Percentiles rank a stretch among this genome's conserved stretches.
Conservation (phyloP, 1,140 invertebrate species). For the Saxidomus purpurata region DNA sequence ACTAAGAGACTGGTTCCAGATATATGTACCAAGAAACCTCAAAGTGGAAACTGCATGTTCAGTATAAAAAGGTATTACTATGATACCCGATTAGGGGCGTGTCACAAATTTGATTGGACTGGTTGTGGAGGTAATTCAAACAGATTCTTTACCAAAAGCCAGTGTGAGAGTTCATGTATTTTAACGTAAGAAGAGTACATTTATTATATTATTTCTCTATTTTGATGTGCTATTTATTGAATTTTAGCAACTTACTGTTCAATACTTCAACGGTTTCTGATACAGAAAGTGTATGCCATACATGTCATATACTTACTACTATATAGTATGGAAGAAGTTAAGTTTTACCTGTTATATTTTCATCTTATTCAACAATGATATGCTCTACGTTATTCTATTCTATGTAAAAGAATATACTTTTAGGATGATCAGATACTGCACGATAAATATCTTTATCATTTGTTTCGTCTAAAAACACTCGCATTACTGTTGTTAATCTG, state of each 20-base stretch:
- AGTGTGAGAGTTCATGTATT: neutral
- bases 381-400: too few relatives aligned
- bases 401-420: too few relatives aligned
- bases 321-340: too few relatives aligned
- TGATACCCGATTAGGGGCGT: neutral
- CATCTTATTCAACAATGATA: too few relatives aligned
- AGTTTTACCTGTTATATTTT: too few relatives aligned
- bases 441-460: too few relatives aligned
- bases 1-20: neutral
- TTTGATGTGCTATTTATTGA: neutral
- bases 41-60: neutral
- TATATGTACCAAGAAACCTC: neutral
- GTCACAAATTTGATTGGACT: neutral
- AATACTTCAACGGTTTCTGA: neutral
- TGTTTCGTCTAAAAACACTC: too few relatives aligned
- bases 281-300: neutral
- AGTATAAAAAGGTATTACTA: neutral
- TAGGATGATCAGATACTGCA: too few relatives aligned
- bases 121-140: neutral
- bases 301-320: neutral
- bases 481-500: too few relatives aligned
- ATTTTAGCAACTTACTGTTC: too few relatives aligned
- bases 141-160: neutral
- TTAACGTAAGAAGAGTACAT: neutral
- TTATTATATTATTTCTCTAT: neutral